Base-by-base conservation (phyloP, 2,797 vertebrate species). In the Synaphobranchus kaupii region DNA sequence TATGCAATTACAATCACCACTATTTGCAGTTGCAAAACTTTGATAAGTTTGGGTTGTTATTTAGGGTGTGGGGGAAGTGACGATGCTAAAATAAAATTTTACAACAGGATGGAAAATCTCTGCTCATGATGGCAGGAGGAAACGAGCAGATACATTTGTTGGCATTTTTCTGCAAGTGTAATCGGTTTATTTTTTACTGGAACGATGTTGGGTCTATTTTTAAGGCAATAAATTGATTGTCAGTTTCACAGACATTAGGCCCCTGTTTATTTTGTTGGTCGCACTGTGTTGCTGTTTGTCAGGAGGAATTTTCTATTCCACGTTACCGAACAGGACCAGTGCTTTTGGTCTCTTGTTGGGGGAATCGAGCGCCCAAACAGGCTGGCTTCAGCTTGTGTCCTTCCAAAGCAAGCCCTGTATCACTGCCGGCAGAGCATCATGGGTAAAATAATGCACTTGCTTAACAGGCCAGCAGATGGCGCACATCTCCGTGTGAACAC, bases 141-240 rank as follows among this genome's bases (percentile, higher is more conserved):
- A 80, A 47, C 7, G 15, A 80, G 22, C 48, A 15, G n/a, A 48
- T 78, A 4, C 1, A 15, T 44, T n/a, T 44, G 73, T 44, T 34
- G 73, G 39, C 20, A 44, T 76, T 44, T 76, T 10, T 39, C 31
- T 73, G 73, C 4, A 22, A 44, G 34, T 76, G 73, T 76, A 44
- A 76, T 76, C 17, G 34, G 28, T 28, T 48, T 81, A 48, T 81
- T 39, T 39, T 81, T 82, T 82, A 20, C 22, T 25, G 25, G 22
- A 82, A 50, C n/a, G 22, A 25, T 82, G 44, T 52, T 76, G 80
- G 25, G 10, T 82, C 50, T 52, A 52, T 82, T 52, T 82, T 20
- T 82, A 50, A n/a, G 80, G n/a, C 48, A 82, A 76, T 76, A 76
- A 76, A 52, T 80, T 47, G 39, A 48, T 82, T 82, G 80, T 48